phyloP scores from a whole-genome alignment of 2,888 invertebrate genomes.

The Synanthedon myopaeformis region DNA sequence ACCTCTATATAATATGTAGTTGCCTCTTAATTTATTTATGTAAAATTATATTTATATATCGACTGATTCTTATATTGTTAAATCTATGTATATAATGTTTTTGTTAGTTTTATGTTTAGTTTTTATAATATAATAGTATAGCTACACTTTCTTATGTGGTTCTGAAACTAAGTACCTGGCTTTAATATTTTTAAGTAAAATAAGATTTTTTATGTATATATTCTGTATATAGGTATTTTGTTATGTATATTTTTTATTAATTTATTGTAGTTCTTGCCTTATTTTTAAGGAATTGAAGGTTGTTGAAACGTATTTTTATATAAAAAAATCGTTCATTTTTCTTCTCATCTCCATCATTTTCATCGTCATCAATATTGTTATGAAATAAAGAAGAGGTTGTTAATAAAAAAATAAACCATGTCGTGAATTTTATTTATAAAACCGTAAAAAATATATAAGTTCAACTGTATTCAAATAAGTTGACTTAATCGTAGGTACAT shows the following conservation, averaged over 20 bases:
- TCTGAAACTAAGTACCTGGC: conserved; percentile 39
- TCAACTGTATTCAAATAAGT: not conserved
- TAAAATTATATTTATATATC: conserved; percentile 1
- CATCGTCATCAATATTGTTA: conserved; percentile 1
- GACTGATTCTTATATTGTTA: conserved; percentile 15
- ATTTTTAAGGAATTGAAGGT: not conserved
- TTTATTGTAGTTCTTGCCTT: not conserved
- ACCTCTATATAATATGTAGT: conserved; percentile 11
- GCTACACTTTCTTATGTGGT: conserved; percentile 15
- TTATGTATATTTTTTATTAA: not conserved
- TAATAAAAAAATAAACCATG: not conserved
- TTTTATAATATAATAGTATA: conserved; percentile 7
- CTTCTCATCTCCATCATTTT: conserved; percentile 1
- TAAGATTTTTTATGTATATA: conserved; percentile 10
- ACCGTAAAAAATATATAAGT: not conserved
- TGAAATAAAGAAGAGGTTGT: not conserved
- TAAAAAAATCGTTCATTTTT: not conserved
- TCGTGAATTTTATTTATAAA: not conserved
- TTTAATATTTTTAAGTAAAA: conserved; percentile 56
- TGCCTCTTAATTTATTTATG: not conserved
- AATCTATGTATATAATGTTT: conserved; percentile 20
- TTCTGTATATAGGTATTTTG: conserved; percentile 2
- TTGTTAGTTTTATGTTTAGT: conserved; percentile 9
- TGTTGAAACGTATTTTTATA: not conserved
- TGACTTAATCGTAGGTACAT: not conserved